Percentiles rank a stretch among this genome's conserved stretches.
These are phyloP conservation scores for Zoanthus sociatus DNA, from an alignment of 92 coral and sea anemone genomes.

Conservation along the genomic window DNA sequence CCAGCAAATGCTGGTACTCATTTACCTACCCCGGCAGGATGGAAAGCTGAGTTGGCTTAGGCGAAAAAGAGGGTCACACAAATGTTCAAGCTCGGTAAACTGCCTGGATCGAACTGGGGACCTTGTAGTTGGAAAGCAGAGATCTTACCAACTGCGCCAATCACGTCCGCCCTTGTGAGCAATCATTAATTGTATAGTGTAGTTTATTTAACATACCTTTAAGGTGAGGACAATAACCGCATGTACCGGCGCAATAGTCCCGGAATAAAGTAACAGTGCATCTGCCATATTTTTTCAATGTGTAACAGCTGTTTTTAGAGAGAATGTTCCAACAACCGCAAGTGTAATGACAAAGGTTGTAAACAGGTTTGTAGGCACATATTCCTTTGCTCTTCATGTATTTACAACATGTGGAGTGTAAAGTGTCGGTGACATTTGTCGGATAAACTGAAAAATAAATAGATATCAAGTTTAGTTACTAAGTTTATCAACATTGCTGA, in stretches of 20 bases:
- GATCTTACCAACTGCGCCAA: too few relatives aligned
- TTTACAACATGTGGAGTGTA: slow-evolving; percentile 10
- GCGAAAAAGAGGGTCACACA: too few relatives aligned
- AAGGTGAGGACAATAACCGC: slow-evolving; percentile 36
- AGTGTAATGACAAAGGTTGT: slow-evolving; percentile 31
- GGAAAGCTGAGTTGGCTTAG: too few relatives aligned
- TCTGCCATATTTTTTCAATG: background rate
- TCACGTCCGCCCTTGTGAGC: too few relatives aligned
- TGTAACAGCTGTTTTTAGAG: slow-evolving; percentile 10
- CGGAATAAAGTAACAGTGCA: background rate
- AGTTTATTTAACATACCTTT: background rate
- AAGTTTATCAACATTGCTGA: too few relatives aligned
- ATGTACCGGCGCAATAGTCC: slow-evolving; percentile 18
- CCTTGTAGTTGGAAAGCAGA: too few relatives aligned
- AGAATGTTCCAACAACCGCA: slow-evolving; percentile 39
- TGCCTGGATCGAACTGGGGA: too few relatives aligned
- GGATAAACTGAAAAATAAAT: slow-evolving; percentile 16
- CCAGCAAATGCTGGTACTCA: too few relatives aligned
- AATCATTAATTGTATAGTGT: too few relatives aligned
- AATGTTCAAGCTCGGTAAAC: too few relatives aligned
- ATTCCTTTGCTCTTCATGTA: slow-evolving; percentile 43
- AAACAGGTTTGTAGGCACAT: slow-evolving; percentile 13
- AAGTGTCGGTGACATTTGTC: slow-evolving; percentile 22
- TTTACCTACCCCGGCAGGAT: too few relatives aligned
- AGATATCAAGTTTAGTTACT: too few relatives aligned